Evolutionary conservation across 2,113 vertebrate species (phyloP).

Genomic region (Spermophilus dauricus): DNA sequence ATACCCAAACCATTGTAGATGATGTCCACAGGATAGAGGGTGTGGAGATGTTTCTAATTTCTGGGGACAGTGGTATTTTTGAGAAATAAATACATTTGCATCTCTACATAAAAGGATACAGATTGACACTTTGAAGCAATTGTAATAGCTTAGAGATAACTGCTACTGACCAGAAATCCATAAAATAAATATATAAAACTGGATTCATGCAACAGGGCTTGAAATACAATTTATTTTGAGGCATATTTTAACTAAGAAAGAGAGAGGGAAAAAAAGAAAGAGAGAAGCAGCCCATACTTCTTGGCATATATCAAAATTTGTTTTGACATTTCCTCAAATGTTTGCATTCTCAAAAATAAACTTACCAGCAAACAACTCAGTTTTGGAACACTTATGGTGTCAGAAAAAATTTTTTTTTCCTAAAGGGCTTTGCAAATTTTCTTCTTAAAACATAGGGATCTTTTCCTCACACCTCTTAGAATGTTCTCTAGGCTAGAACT

Average conservation of each 20-base stretch:
- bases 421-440: conserved; percentile 59
- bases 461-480: neutral
- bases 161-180: neutral
- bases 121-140: neutral
- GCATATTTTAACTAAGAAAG: neutral
- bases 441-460: conserved; percentile 63
- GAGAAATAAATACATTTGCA: neutral
- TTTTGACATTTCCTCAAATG: conserved; percentile 67
- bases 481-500: conserved; percentile 3
- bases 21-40: rapidly evolving
- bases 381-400: conserved; percentile 52
- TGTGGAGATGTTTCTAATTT: neutral
- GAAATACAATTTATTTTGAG: neutral
- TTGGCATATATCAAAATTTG: conserved; percentile 59
- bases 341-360: conserved; percentile 71
- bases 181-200: conserved; percentile 2
- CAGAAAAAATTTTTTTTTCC: neutral
- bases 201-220: neutral
- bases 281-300: neutral
- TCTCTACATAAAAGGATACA: neutral
- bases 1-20: neutral
- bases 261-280: neutral
- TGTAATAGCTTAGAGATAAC: neutral
- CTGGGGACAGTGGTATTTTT: neutral
- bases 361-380: conserved; percentile 37